Percentiles rank a stretch among this genome's conserved stretches.
Evolutionary conservation across 1,140 invertebrate genomes (phyloP).

Genomic region (Dreissena polymorpha): DNA sequence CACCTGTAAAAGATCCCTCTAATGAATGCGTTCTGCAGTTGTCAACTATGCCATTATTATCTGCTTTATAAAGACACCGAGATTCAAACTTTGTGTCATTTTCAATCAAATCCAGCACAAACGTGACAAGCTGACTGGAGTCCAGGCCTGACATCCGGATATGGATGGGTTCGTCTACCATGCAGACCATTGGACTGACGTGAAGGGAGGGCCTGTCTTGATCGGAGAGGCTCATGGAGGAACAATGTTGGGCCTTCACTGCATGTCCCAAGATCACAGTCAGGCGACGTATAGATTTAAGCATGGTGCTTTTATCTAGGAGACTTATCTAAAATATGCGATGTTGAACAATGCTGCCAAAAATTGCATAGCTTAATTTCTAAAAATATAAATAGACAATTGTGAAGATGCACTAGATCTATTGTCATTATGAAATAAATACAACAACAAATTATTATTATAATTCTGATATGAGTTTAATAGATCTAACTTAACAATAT

Average conservation of each 20-base stretch:
- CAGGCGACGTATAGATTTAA: conserved; percentile 15
- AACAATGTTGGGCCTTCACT: not conserved
- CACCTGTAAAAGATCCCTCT: conserved; percentile 30
- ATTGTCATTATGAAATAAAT: no score
- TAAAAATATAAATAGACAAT: no score
- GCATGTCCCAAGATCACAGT: not conserved
- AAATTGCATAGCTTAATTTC: no score
- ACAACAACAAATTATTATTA: no score
- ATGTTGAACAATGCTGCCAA: no score
- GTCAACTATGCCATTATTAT: conserved; percentile 7
- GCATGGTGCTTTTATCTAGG: not conserved
- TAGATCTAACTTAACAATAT: no score
- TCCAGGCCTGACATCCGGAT: conserved; percentile 13
- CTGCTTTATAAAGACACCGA: conserved; percentile 15
- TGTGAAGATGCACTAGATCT: no score
- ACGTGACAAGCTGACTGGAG: conserved; percentile 13
- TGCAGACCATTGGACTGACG: conserved; percentile 15
- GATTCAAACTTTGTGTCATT: conserved; percentile 32
- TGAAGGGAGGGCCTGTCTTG: not conserved
- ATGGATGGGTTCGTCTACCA: conserved; percentile 22
- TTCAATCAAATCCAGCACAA: conserved; percentile 12
- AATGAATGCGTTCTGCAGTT: not conserved
- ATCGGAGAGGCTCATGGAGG: not conserved
- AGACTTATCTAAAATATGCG: no score
- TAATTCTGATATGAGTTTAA: no score